Base-by-base conservation (phyloP, 2,888 invertebrate genomes). In the Macrosiphum euphorbiae region DNA sequence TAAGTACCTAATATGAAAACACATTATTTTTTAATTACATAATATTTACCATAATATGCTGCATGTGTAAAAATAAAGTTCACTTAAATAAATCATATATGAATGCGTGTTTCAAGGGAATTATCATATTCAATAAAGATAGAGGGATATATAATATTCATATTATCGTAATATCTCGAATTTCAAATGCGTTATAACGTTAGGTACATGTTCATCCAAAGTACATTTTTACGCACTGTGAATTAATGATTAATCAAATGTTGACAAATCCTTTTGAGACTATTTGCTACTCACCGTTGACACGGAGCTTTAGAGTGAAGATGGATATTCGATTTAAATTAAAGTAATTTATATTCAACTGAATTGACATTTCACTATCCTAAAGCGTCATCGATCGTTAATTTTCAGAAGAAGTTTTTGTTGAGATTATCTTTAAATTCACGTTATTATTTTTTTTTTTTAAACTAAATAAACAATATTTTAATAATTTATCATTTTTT, bases 341-440 rank as follows among this genome's bases (percentile, higher is more conserved):
- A 89, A 35, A 90, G 90, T 94, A 61, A 90, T 94, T 94, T 94
- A 94, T 90, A 94, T 94, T 90, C 93, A 47, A 94, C 55, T 90
- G 90, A 61, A 90, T 90, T 94, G 90, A 90, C 93, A 61, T 90
- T 86, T 92, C 47, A 41, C 41, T 61, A 90, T 94, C 61, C 67
- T 94, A 94, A 94, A 90, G 47, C 93, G 90, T 90, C 58, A 67
- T 86, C 86, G 90, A 61, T 94, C 93, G 90, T 94, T 90, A 58
- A 86, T 94, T 90, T 94, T 61, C 84, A 87, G n/a, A 24, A 26
- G 20, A 84, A 84, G 55, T 89, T 84, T 89, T 89, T 58, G 44
- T 88, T 35, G 67, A 92, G 41, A 78, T 88, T 88, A 78, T 44
- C 11, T 88, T 88, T 24, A 88, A 92, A 92, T 47, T 50, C 47